Percentiles rank a stretch among this genome's conserved stretches.
phyloP scores from a whole-genome alignment of 2,113 vertebrate genomes.

The Corythoichthys intestinalis region DNA sequence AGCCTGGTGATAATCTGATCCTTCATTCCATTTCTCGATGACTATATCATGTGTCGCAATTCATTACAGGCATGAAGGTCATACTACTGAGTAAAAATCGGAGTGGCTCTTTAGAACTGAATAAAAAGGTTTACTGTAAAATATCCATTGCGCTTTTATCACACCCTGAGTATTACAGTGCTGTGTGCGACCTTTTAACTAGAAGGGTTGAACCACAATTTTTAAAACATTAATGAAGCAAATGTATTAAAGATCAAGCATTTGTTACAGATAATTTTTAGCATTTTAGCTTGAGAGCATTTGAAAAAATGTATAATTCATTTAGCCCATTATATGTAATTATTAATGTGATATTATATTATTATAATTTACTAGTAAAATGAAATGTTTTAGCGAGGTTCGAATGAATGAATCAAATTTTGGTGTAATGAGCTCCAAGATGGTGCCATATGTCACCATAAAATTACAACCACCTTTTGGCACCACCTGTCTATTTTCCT shows the following conservation, averaged over 20 bases:
- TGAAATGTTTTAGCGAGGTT: neutral
- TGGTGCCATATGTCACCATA: neutral
- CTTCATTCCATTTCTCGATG: constrained; percentile 1
- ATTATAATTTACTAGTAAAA: neutral
- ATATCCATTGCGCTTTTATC: neutral
- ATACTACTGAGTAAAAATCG: neutral
- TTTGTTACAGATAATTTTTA: neutral
- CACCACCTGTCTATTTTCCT: neutral
- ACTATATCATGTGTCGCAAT: neutral
- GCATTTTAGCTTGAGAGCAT: too few species aligned
- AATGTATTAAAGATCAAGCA: neutral
- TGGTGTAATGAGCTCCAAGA: neutral
- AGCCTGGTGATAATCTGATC: neutral
- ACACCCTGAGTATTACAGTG: too few species aligned
- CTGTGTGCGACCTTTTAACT: too few species aligned
- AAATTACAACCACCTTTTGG: neutral
- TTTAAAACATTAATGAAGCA: neutral
- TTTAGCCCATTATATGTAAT: neutral
- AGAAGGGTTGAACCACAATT: neutral
- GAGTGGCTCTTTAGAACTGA: neutral
- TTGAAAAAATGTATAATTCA: neutral
- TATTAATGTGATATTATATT: neutral
- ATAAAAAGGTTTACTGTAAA: neutral
- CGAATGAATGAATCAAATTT: neutral
- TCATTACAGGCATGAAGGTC: neutral